Evolutionary conservation across 2,888 invertebrate species (phyloP).

Genomic region (Balanococcus diminutus): DNA sequence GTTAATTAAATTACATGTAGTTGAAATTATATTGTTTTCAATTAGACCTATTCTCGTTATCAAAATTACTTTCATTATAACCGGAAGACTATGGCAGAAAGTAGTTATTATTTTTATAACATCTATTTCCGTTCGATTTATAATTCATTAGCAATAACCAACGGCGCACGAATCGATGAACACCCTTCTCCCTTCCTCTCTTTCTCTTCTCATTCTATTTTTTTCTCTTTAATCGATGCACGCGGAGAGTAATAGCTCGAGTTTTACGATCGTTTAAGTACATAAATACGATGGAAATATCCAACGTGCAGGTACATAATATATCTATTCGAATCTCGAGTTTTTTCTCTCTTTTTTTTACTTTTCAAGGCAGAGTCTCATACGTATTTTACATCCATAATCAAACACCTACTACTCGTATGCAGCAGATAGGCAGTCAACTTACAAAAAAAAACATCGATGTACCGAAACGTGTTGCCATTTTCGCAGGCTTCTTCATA

Average conservation of each 20-base stretch:
- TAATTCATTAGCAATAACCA: slow-evolving; percentile 4
- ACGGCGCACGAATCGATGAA: not conserved
- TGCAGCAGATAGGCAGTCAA: too few relatives aligned
- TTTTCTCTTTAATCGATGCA: not conserved
- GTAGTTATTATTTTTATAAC: slow-evolving; percentile 14
- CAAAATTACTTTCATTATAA: slow-evolving; percentile 23
- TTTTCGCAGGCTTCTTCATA: not conserved
- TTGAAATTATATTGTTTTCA: not conserved
- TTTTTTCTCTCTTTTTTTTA: not conserved
- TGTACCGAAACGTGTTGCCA: not conserved
- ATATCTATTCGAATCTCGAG: not conserved
- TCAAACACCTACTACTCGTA: not conserved
- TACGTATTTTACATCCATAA: not conserved
- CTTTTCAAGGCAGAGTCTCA: not conserved
- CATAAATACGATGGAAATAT: not conserved
- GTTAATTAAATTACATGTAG: slow-evolving; percentile 12
- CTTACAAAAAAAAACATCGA: not conserved
- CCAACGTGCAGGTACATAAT: not conserved
- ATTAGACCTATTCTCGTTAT: slow-evolving; percentile 27
- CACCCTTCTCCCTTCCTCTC: not conserved
- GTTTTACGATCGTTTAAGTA: not conserved
- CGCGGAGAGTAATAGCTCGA: not conserved
- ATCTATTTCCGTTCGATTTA: slow-evolving; percentile 27
- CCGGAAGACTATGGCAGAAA: not conserved
- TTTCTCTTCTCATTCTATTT: not conserved